A percentile compares a stretch with the other conserved stretches of the same genome.
Conservation (phyloP, 2,113 vertebrate species). For the Donacobius atricapilla region DNA sequence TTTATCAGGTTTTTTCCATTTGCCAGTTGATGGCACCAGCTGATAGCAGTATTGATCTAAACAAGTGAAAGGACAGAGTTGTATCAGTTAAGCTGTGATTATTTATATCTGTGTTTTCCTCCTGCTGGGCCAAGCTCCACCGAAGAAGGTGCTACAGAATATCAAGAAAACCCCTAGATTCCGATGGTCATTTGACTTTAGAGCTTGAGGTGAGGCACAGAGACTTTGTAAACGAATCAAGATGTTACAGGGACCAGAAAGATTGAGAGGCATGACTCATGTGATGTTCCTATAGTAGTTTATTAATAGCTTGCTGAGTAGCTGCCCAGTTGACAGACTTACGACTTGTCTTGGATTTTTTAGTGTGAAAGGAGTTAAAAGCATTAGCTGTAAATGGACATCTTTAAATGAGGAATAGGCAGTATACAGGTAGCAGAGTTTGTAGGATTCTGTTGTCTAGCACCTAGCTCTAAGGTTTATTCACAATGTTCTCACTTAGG, state of each 20-base stretch:
- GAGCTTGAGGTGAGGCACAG: neutral
- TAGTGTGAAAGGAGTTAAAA: conserved; percentile 7
- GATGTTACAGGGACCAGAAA: neutral
- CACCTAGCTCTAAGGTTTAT: neutral
- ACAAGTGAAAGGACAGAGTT: neutral
- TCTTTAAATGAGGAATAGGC: neutral
- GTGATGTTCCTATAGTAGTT: conserved; percentile 43
- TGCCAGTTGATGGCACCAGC: neutral
- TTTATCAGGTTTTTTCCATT: neutral
- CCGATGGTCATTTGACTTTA: neutral
- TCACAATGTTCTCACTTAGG: neutral
- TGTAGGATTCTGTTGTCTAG: neutral
- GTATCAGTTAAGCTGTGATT: neutral
- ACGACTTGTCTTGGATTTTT: neutral
- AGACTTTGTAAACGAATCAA: neutral
- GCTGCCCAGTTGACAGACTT: conserved; percentile 13
- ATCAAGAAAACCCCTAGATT: neutral
- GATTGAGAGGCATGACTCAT: neutral
- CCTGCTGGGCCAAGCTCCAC: neutral
- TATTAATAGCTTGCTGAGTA: conserved; percentile 29
- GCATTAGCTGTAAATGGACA: neutral
- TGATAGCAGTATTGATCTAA: conserved; percentile 1
- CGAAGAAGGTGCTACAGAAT: neutral
- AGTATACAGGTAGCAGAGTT: neutral
- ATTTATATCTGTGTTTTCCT: neutral